Percentiles rank a stretch among this genome's conserved stretches.
phyloP scores from a whole-genome alignment of 2,888 invertebrate genomes.

The Agrochola circellaris region DNA sequence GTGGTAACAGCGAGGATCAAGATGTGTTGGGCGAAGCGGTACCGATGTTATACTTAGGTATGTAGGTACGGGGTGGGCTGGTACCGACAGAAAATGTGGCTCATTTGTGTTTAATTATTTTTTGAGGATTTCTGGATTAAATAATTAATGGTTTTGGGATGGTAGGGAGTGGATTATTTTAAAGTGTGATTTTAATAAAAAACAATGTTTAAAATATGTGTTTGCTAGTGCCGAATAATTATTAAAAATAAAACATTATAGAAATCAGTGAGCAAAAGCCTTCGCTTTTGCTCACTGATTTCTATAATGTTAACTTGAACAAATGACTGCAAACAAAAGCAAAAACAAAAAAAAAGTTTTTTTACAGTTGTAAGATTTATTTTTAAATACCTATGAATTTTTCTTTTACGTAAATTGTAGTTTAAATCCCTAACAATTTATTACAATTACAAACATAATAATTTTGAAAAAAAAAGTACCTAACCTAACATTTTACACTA shows the following conservation, averaged over 20 bases:
- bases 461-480: too few relatives aligned
- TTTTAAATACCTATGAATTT: not conserved
- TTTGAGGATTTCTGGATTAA: constrained; percentile 1
- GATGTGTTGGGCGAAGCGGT: constrained; percentile 85
- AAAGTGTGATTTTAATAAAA: not conserved
- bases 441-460: too few relatives aligned
- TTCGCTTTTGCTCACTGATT: too few relatives aligned
- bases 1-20: constrained; percentile 81
- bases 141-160: not conserved
- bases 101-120: constrained; percentile 18
- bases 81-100: constrained; percentile 76
- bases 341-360: constrained; percentile 35
- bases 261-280: not conserved
- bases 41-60: constrained; percentile 88
- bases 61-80: constrained; percentile 83
- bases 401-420: not conserved
- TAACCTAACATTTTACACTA: too few relatives aligned
- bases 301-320: too few relatives aligned
- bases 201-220: not conserved
- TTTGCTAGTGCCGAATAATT: not conserved
- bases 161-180: not conserved
- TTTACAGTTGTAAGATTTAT: too few relatives aligned
- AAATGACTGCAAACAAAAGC: not conserved
- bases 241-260: not conserved
- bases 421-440: too few relatives aligned